Conservation (phyloP, 2,888 invertebrate species). For the Zele albiditarsus region DNA sequence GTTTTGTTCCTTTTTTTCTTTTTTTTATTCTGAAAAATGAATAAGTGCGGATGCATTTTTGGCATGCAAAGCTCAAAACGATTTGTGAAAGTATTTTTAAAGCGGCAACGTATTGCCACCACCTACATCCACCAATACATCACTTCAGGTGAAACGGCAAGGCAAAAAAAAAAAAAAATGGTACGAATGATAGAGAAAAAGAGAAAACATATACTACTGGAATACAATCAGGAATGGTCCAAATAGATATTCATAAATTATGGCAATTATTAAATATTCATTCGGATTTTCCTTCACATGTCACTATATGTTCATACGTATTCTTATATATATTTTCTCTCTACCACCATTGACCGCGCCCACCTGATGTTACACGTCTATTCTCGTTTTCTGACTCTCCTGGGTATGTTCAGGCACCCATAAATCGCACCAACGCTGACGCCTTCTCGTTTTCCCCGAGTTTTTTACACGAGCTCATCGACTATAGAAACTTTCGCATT, state of each 20-base stretch:
- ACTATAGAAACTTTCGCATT: conserved; percentile 35
- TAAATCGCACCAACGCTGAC: conserved; percentile 23
- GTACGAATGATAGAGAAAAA: background rate
- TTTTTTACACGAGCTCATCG: conserved; percentile 30
- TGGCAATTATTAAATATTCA: conserved; percentile 11
- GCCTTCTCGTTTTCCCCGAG: conserved; percentile 32
- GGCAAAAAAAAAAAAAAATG: conserved; percentile 11
- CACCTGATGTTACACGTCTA: conserved; percentile 33
- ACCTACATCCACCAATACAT: conserved; percentile 22
- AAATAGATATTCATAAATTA: conserved; percentile 21
- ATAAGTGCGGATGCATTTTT: conserved; percentile 35
- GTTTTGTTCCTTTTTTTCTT: background rate
- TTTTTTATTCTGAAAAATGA: conserved; percentile 9
- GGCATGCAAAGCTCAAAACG: conserved; percentile 38
- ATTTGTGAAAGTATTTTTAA: conserved; percentile 13
- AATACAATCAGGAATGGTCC: background rate
- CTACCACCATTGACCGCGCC: conserved; percentile 15
- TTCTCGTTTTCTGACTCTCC: conserved; percentile 36
- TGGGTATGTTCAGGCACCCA: conserved; percentile 32
- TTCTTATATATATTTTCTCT: background rate
- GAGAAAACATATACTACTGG: conserved; percentile 5
- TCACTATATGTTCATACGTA: conserved; percentile 7
- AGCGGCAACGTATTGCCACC: conserved; percentile 11
- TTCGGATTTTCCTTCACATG: background rate
- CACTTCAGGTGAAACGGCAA: conserved; percentile 30